Evolutionary conservation across 1,140 invertebrate species (phyloP).

Genomic region (Conus betulinus): DNA sequence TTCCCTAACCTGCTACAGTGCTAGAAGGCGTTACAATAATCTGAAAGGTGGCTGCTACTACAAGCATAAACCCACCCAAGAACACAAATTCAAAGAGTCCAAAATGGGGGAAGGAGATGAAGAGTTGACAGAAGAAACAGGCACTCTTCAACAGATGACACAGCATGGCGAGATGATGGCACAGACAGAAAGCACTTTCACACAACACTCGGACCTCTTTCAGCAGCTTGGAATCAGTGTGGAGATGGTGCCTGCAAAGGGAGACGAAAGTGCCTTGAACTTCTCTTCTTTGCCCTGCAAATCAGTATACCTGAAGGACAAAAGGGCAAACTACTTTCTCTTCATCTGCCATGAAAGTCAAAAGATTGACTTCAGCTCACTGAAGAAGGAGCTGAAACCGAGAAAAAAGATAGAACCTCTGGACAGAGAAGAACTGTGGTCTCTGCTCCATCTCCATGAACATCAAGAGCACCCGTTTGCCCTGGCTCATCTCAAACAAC

Average conservation of each 20-base stretch:
- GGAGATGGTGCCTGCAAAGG: neutral
- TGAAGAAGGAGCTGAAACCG: constrained; percentile 13
- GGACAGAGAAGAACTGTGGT: constrained; percentile 10
- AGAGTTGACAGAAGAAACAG: neutral
- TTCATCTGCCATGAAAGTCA: constrained; percentile 10
- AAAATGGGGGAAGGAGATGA: neutral
- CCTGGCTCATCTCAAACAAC: neutral
- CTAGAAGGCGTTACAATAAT: neutral
- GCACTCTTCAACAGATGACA: neutral
- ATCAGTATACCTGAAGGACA: constrained; percentile 4
- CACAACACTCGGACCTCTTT: neutral
- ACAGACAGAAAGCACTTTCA: neutral
- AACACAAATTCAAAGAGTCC: neutral
- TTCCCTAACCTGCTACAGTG: constrained; percentile 2
- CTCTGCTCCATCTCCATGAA: neutral
- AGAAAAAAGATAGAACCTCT: constrained; percentile 15
- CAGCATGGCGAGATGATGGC: neutral
- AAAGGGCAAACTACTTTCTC: constrained; percentile 2
- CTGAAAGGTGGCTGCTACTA: neutral
- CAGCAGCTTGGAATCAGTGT: neutral
- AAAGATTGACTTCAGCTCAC: constrained; percentile 2
- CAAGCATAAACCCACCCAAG: neutral
- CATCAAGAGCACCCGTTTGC: neutral
- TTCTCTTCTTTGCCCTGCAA: neutral
- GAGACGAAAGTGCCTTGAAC: neutral